Evolutionary conservation across 1,140 invertebrate species (phyloP).

Genomic region (Ceratina australensis): DNA sequence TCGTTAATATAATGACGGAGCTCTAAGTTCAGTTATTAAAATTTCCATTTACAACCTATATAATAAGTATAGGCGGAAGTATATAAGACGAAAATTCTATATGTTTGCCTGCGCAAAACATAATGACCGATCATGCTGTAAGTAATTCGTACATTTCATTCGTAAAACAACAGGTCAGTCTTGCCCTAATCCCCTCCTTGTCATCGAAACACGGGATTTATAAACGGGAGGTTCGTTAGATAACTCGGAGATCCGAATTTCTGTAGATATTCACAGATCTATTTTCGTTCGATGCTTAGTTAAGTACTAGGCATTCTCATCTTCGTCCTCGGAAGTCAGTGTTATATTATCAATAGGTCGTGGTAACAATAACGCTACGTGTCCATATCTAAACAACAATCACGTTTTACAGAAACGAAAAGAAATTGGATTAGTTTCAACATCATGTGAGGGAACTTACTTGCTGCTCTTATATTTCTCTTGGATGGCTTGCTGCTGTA

Average conservation of each 20-base stretch:
- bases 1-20: slow-evolving; percentile 63
- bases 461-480: slow-evolving; percentile 91
- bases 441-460: slow-evolving; percentile 73
- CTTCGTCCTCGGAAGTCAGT: slow-evolving; percentile 69
- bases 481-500: slow-evolving; percentile 89
- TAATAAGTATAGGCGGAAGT: slow-evolving; percentile 41
- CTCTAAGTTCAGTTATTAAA: slow-evolving; percentile 64
- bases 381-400: slow-evolving; percentile 68
- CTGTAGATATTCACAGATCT: slow-evolving; percentile 46
- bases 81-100: slow-evolving; percentile 47
- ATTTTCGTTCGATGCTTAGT: slow-evolving; percentile 18
- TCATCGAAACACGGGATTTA: slow-evolving; percentile 38
- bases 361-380: slow-evolving; percentile 75
- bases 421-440: not conserved
- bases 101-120: slow-evolving; percentile 39
- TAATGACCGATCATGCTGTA: slow-evolving; percentile 55
- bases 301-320: slow-evolving; percentile 69
- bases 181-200: slow-evolving; percentile 69
- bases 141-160: slow-evolving; percentile 58
- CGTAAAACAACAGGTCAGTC: slow-evolving; percentile 68
- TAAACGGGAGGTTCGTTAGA: slow-evolving; percentile 70
- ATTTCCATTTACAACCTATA: slow-evolving; percentile 57
- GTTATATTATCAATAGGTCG: slow-evolving; percentile 70
- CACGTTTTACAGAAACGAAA: slow-evolving; percentile 22
- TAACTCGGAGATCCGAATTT: slow-evolving; percentile 46